Percentiles rank a stretch among this genome's conserved stretches.
Evolutionary conservation across 2,113 vertebrate species (phyloP).

Genomic region (Cathartes aura): DNA sequence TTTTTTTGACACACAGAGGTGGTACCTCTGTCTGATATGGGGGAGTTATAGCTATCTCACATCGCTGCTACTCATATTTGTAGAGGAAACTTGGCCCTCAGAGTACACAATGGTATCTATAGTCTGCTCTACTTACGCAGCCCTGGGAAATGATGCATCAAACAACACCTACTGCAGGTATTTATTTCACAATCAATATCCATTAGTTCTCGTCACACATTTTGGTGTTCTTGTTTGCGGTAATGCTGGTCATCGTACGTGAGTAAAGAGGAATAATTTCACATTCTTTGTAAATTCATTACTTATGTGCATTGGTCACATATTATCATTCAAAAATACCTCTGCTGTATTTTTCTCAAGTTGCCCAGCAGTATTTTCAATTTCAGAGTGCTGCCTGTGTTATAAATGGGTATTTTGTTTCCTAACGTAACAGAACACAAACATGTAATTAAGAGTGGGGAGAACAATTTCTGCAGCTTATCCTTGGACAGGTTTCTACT

Average conservation of each 20-base stretch:
- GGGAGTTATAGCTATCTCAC: not conserved
- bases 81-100: not conserved
- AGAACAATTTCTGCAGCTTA: not conserved
- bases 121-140: not conserved
- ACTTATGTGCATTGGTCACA: not conserved
- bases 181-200: not conserved
- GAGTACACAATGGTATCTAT: not conserved
- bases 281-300: not conserved
- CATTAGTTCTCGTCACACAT: rapidly evolving
- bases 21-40: not conserved
- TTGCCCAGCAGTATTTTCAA: not conserved
- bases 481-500: not conserved
- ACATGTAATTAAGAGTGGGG: not conserved
- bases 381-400: not conserved
- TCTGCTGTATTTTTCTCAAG: not conserved
- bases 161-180: not conserved
- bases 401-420: not conserved
- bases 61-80: not conserved
- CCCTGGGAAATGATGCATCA: not conserved
- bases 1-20: not conserved
- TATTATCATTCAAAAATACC: not conserved
- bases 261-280: not conserved
- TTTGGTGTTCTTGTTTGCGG: not conserved
- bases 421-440: not conserved
- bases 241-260: rapidly evolving